Evolutionary conservation across 2,797 vertebrate genomes (phyloP), one percentile per base, ranked within the genome.

Genomic region (Gallinago nigripennis): DNA sequence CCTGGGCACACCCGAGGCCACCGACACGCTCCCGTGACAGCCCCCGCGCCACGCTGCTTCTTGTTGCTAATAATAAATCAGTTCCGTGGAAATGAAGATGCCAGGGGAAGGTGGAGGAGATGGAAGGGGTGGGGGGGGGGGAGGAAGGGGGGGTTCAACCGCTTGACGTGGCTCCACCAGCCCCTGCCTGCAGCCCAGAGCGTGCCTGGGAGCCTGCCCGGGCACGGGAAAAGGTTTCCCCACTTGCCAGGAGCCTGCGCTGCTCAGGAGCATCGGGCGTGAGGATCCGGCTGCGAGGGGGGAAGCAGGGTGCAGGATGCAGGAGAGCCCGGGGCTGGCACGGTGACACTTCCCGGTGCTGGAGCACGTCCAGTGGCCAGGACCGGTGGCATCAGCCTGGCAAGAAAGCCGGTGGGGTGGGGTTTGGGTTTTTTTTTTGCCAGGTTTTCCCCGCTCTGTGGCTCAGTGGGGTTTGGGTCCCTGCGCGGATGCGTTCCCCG

Each of bases 351-450:
- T n/a, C 35, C 39, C 12, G 0, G 15, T 8, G 1, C 19, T 0
- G 11, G 33, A 41, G 87, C 50, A 16, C 50, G 21, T 45, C 53
- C 0, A 3, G 65, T 12, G 65, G 16, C 45, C 53, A 41, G 66
- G 12, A 58, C 11, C 7, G 0, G 1, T 3, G 6, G 14, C 19
- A 2, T 0, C 3, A 45, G 16, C 12, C 39, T 0, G 1, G 28
- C 3, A 2, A 7, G 33, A 56, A 0, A 41, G 11, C 37, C 41
- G 56, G 57, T 28, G 53, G 7, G 63, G 57, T 28, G 53, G 7
- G 14, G 25, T 27, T 28, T 28, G 50, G 43, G 18, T 5, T 20
- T 21, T 10, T 21, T 31, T 89, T 31, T 25, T 89, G 78, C 75
- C 1, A 4, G n/a, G 1, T 61, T 76, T 41, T 10, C 57, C 33